Evolutionary conservation across 2,113 vertebrate species (phyloP).

Genomic region (Chrysemys picta): DNA sequence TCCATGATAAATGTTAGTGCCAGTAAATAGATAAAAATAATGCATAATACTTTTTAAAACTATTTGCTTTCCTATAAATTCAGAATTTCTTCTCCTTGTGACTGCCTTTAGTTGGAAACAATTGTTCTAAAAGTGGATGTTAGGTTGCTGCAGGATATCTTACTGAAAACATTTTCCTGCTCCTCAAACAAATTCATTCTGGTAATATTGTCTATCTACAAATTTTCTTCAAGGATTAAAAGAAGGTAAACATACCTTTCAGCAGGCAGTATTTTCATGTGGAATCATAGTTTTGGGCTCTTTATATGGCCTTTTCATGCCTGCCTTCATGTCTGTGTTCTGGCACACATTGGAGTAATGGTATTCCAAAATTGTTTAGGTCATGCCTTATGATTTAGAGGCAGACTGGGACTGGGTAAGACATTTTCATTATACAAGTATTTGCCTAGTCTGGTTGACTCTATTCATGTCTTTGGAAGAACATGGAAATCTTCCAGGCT

Average conservation of each 20-base stretch:
- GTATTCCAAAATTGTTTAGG: not conserved
- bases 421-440: not conserved
- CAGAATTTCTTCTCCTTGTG: not conserved
- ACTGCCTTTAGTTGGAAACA: not conserved
- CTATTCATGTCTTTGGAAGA: not conserved
- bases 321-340: not conserved
- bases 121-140: not conserved
- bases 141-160: not conserved
- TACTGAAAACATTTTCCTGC: not conserved
- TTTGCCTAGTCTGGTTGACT: not conserved
- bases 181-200: not conserved
- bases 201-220: not conserved
- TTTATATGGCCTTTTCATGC: not conserved
- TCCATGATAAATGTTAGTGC: constrained; percentile 88
- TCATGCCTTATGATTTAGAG: not conserved
- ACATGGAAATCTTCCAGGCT: not conserved
- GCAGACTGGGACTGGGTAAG: not conserved
- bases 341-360: not conserved
- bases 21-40: not conserved
- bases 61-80: not conserved
- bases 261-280: not conserved
- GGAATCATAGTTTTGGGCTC: not conserved
- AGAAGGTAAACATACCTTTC: not conserved
- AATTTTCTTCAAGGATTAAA: not conserved
- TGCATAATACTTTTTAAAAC: not conserved